phyloP scores from a whole-genome alignment of 2,113 vertebrate species.

The Catharus bicknelli region DNA sequence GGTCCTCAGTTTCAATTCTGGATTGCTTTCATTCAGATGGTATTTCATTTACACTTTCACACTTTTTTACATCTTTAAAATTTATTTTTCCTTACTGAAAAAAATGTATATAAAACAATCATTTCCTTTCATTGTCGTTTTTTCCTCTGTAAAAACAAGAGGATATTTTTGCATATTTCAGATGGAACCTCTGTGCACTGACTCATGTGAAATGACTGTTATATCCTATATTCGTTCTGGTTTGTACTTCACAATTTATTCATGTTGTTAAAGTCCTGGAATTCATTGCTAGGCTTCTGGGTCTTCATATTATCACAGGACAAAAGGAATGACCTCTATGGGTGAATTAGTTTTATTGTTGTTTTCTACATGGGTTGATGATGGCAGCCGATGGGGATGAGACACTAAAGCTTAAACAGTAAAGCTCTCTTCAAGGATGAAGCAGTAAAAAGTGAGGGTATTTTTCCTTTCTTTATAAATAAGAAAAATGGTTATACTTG shows the following conservation, averaged over 20 bases:
- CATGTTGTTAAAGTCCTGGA: constrained; percentile 53
- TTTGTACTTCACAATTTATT: constrained; percentile 49
- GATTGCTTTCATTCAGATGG: not conserved
- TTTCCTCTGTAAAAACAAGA: not conserved
- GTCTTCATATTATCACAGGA: constrained; percentile 48
- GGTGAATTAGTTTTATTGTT: constrained; percentile 61
- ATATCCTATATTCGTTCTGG: constrained; percentile 30
- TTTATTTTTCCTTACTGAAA: not conserved
- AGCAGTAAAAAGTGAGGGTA: constrained; percentile 19
- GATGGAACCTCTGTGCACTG: not conserved
- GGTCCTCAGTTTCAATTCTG: not conserved
- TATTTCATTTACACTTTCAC: not conserved
- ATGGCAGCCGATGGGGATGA: constrained; percentile 34
- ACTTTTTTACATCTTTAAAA: not conserved
- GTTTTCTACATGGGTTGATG: constrained; percentile 50
- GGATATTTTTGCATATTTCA: not conserved
- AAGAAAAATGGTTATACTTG: constrained; percentile 20
- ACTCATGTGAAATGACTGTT: constrained; percentile 35
- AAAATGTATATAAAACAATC: not conserved
- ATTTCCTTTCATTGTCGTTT: not conserved
- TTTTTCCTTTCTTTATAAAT: constrained; percentile 37
- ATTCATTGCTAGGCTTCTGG: constrained; percentile 42
- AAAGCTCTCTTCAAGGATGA: constrained; percentile 52
- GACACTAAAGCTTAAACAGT: constrained; percentile 39
- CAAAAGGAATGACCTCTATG: constrained; percentile 50